Evolutionary conservation across 1,140 invertebrate genomes (phyloP), one percentile per base, ranked within the genome.

Genomic region (Rhizoglyphus robini): DNA sequence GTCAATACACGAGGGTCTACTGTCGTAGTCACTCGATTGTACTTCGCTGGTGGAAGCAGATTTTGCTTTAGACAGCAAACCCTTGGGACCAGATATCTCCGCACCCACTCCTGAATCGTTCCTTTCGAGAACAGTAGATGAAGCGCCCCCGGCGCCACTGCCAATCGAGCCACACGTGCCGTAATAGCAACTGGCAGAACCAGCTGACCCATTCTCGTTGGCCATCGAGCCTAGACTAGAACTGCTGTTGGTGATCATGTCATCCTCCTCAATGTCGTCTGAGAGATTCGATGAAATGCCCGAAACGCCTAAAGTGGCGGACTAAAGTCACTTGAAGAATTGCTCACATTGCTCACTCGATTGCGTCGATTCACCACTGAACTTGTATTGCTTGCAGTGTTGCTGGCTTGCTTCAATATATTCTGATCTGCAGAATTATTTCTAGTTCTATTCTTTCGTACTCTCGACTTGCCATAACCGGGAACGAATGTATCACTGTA

Each of bases 81-180:
- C n/a, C 54, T 3, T 27, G 15, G 65, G 87, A n/a, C 85, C 84
- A 74, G 89, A 88, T 73, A 89, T 92, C 75, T 94, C 90, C 2
- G 88, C 90, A 36, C 90, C 90, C 0, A 94, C 90, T 1, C 90
- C 90, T 15, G 89, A 92, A 75, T 95, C 90, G 70, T 90, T 92
- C 67, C 90, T 80, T 77, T 94, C 90, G 60, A 60, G 8, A 8
- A 41, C 36, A 41, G n/a, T n/a, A 27, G 51, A 11, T 54, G 51
- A 20, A 8, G 31, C 8, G 23, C 51, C 51, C 20, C 23, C 23
- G n/a, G n/a, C n/a, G n/a, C n/a, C n/a, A n/a, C n/a, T n/a, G n/a
- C n/a, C 51, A 25, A 5, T 54, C 8, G 31, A 54, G 15, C 20
- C 51, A 27, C 77, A 72, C 71, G 77, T 69, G 49, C 68, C 69